Conservation (phyloP, 1,140 invertebrate species). For the Nautilus pompilius region DNA sequence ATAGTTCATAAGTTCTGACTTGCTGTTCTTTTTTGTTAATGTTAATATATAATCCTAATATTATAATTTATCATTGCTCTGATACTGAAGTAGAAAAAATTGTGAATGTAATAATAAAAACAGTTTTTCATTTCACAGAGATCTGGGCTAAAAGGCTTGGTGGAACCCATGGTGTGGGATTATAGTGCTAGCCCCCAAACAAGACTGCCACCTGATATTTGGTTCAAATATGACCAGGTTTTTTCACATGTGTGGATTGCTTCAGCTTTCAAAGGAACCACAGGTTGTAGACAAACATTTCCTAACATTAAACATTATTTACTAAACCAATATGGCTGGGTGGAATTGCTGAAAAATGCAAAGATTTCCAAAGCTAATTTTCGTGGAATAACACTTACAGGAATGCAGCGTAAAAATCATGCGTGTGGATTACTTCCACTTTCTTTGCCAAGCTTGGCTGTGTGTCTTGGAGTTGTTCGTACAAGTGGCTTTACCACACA, state of each 20-base stretch:
- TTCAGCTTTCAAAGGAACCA: constrained; percentile 76
- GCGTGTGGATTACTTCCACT: constrained; percentile 81
- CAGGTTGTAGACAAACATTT: constrained; percentile 65
- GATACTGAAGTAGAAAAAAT: too few species aligned
- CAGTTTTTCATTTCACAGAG: constrained; percentile 40
- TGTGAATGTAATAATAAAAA: too few species aligned
- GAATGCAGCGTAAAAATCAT: constrained; percentile 81
- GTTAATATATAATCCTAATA: too few species aligned
- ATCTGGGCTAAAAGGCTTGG: constrained; percentile 52
- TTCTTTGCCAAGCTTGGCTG: constrained; percentile 71
- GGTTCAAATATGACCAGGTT: constrained; percentile 71
- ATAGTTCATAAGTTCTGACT: not conserved
- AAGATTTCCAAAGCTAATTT: constrained; percentile 50
- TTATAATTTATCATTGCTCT: too few species aligned
- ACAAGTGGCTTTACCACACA: constrained; percentile 18
- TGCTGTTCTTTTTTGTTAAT: too few species aligned
- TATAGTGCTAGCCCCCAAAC: constrained; percentile 60
- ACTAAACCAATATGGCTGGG: constrained; percentile 69
- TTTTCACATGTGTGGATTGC: constrained; percentile 87
- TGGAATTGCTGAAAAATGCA: constrained; percentile 61
- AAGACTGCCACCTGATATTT: constrained; percentile 58
- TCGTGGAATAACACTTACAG: constrained; percentile 63
- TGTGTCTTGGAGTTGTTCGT: constrained; percentile 57
- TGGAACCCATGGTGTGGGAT: constrained; percentile 60
- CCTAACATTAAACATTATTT: constrained; percentile 63